Base-by-base conservation (phyloP, 1,140 invertebrate genomes). In the Drosophila burlai region DNA sequence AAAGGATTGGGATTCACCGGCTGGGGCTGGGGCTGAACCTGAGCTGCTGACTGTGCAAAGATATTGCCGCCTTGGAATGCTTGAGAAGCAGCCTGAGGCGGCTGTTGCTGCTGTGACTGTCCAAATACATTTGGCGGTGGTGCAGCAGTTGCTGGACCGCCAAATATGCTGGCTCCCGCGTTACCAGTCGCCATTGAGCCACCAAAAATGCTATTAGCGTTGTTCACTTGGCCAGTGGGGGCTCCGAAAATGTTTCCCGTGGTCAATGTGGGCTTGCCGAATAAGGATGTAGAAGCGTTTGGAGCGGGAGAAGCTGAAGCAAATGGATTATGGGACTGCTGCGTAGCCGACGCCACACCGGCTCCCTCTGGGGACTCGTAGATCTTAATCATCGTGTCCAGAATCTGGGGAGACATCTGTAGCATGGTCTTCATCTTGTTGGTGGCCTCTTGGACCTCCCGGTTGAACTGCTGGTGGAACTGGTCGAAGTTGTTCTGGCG, bases 351-450 rank as follows among this genome's bases (percentile, higher is more conserved):
- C 3, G 24, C 10, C 21, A 55, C 11, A 10, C 21, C 66, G 8
- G 34, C n/a, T 6, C 66, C 68, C 13, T 82, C 71, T 2, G 83
- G 76, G 1, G 78, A 15, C 4, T 93, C 85, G 49, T 93, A 89
- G 0, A 92, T 58, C 38, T 91, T 91, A 4, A 80, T 75, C 59
- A 93, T 72, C 0, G 84, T 47, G n/a, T 92, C 84, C 16, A 92
- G 34, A 11, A 87, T 54, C 24, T 89, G 82, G 0, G 74, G 78
- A 0, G 77, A 46, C 45, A 61, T 42, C 15, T 91, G 84, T 15
- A 85, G 36, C 60, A 93, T 73, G 8, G 68, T 24, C 55, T 89
- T 92, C 85, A 93, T 91, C 64, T 93, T 93, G 40, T 91, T 92
- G 21, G 77, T 83, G 5, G 91, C 81, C 13, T 93, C 91, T 6